Percentiles rank a stretch among this genome's conserved stretches.
Conservation (phyloP, 1,140 invertebrate genomes). For the Aphelenchoides fujianensis region DNA sequence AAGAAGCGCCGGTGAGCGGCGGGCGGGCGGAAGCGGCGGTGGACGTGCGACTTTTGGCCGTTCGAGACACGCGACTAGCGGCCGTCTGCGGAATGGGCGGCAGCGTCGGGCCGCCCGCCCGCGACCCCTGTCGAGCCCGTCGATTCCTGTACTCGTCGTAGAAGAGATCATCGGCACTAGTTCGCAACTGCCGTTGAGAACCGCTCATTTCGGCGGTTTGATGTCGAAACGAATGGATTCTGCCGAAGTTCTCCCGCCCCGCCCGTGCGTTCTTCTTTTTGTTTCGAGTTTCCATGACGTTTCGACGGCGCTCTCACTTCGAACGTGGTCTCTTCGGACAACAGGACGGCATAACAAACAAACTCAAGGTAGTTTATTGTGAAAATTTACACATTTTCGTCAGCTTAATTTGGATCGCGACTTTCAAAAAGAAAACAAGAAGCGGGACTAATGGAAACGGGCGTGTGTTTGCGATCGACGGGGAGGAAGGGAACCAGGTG, state of each 20-base stretch:
- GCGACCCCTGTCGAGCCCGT: background rate
- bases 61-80: background rate
- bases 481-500: too few species aligned
- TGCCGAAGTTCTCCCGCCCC: too few species aligned
- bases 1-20: background rate
- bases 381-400: background rate
- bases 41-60: background rate
- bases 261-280: background rate
- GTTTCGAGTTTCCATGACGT: background rate
- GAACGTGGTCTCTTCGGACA: background rate
- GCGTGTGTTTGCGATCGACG: too few species aligned
- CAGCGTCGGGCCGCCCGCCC: background rate
- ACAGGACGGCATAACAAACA: background rate
- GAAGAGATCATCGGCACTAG: background rate
- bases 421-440: background rate
- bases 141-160: conserved; percentile 5
- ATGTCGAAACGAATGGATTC: background rate
- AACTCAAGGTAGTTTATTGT: background rate
- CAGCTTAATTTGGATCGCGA: conserved; percentile 2
- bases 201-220: background rate
- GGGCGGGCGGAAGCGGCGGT: background rate
- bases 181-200: background rate
- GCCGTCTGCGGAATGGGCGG: background rate
- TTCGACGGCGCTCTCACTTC: background rate
- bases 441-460: background rate